phyloP scores from a whole-genome alignment of 2,888 invertebrate species.

The Spisula solida region DNA sequence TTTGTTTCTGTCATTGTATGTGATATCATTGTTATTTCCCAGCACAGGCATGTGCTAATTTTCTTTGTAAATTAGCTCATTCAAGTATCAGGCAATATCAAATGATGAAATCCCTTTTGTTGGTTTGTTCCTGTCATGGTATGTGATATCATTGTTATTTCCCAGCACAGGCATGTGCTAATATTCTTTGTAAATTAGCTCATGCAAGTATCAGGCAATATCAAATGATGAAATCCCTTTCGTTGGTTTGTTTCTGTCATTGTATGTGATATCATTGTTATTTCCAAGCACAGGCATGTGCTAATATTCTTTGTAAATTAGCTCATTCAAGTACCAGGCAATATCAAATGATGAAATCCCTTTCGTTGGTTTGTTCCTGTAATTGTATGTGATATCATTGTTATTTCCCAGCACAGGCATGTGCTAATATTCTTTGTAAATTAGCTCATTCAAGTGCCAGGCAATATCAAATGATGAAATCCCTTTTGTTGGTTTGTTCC shows the following conservation, averaged over 20 bases:
- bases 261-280: background rate
- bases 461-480: background rate
- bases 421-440: background rate
- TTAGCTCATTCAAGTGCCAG: background rate
- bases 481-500: background rate
- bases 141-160: background rate
- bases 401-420: constrained; percentile 15
- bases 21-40: background rate
- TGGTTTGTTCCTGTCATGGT: background rate
- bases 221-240: background rate
- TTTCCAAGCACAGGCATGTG: constrained; percentile 10
- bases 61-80: background rate
- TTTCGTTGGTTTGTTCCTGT: background rate
- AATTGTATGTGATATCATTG: background rate
- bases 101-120: background rate
- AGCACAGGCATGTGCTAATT: constrained; percentile 11
- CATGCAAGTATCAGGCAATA: background rate
- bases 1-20: background rate
- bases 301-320: constrained; percentile 9
- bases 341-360: background rate
- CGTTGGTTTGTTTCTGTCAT: background rate
- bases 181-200: background rate
- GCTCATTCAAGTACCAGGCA: constrained; percentile 4
- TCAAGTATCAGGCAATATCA: background rate
- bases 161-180: constrained; percentile 14